A percentile compares a stretch with the other conserved stretches of the same genome.
Conservation (phyloP, 1,140 invertebrate species). For the Agraylea sexmaculata region DNA sequence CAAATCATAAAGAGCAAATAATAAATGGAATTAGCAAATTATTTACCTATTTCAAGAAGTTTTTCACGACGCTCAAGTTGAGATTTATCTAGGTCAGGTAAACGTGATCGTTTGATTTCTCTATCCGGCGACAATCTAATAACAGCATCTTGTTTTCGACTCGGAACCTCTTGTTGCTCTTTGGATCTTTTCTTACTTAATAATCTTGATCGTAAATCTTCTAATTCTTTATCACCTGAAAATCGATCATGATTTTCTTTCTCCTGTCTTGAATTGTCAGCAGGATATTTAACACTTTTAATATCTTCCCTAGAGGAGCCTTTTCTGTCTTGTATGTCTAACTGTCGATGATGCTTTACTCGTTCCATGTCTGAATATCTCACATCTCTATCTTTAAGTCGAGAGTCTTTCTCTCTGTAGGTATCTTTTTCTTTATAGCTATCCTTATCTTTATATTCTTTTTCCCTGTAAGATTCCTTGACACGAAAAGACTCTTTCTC, state of each 20-base stretch:
- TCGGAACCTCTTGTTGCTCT: constrained; percentile 40
- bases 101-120: constrained; percentile 22
- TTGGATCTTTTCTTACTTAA: constrained; percentile 48
- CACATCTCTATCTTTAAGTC: constrained; percentile 10
- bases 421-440: constrained; percentile 18
- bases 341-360: constrained; percentile 12
- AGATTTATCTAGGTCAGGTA: constrained; percentile 34
- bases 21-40: no score
- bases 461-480: constrained; percentile 27
- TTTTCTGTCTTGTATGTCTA: constrained; percentile 5
- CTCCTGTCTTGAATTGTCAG: constrained; percentile 35
- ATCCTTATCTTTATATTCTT: constrained; percentile 32
- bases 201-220: constrained; percentile 61
- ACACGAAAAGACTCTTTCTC: constrained; percentile 24
- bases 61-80: constrained; percentile 52
- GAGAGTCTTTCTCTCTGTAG: constrained; percentile 24
- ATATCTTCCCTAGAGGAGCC: constrained; percentile 10
- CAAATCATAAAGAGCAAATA: constrained; percentile 7
- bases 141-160: constrained; percentile 34
- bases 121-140: constrained; percentile 29
- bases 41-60: constrained; percentile 47
- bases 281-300: constrained; percentile 2
- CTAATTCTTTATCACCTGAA: constrained; percentile 47
- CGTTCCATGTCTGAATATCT: constrained; percentile 24
- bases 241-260: constrained; percentile 44